phyloP scores from a whole-genome alignment of 1,140 invertebrate species.

The Streblospio benedicti region DNA sequence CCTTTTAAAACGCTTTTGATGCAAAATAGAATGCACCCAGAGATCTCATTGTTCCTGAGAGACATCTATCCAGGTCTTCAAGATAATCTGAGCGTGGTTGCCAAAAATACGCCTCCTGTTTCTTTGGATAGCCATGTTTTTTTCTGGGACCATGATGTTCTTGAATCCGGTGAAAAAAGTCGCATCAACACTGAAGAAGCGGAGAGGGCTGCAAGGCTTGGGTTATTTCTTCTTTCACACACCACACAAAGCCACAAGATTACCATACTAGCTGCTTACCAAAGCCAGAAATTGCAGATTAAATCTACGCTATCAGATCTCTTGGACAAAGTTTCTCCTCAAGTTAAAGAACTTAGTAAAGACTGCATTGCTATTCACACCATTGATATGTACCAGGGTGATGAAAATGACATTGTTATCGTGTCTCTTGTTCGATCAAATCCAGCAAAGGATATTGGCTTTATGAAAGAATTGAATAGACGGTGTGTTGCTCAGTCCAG shows the following conservation, averaged over 20 bases:
- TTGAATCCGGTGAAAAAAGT: not conserved
- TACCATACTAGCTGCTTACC: constrained; percentile 11
- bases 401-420: constrained; percentile 7
- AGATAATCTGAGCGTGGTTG: not conserved
- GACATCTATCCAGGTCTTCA: constrained; percentile 11
- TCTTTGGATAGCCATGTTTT: not conserved
- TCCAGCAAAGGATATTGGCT: not conserved
- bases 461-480: not conserved
- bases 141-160: constrained; percentile 2
- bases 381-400: constrained; percentile 9
- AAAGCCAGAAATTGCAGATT: not conserved
- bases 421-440: not conserved
- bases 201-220: not conserved
- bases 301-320: not conserved
- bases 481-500: constrained; percentile 1
- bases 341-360: not conserved
- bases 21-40: constrained; percentile 12
- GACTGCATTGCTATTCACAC: not conserved
- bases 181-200: constrained; percentile 2
- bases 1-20: not conserved
- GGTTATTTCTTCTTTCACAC: constrained; percentile 4
- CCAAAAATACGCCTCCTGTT: not conserved
- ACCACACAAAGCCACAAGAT: not conserved
- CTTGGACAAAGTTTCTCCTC: not conserved
- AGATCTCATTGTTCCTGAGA: constrained; percentile 1